Percentiles rank a stretch among this genome's conserved stretches.
Conservation (phyloP, 2,888 invertebrate genomes). For the Gordius sp. region DNA sequence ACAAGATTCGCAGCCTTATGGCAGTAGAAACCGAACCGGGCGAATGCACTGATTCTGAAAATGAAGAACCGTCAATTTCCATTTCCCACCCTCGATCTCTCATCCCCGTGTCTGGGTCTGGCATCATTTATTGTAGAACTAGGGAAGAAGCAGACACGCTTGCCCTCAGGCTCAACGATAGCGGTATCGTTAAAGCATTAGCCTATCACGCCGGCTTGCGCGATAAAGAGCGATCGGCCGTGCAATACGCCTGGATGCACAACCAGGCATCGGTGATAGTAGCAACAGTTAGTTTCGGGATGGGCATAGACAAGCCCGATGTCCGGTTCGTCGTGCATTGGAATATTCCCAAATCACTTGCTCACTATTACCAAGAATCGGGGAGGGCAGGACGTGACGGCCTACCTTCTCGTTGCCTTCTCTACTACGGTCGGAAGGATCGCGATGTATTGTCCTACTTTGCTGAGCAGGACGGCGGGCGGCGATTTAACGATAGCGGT, state of each 20-base stretch:
- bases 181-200: constrained; percentile 27
- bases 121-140: constrained; percentile 78
- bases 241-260: constrained; percentile 69
- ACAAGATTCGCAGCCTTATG: too few species aligned
- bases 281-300: constrained; percentile 91
- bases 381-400: constrained; percentile 88
- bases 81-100: too few species aligned
- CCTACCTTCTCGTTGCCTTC: constrained; percentile 55
- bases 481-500: constrained; percentile 21
- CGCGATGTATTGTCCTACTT: constrained; percentile 54
- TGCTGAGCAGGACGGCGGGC: constrained; percentile 38
- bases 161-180: constrained; percentile 43
- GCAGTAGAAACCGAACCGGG: too few species aligned
- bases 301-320: constrained; percentile 87
- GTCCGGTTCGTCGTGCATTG: constrained; percentile 84
- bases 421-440: constrained; percentile 60
- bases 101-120: too few species aligned
- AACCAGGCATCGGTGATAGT: constrained; percentile 66
- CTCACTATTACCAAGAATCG: constrained; percentile 82
- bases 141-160: constrained; percentile 63
- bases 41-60: too few species aligned
- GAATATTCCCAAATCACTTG: constrained; percentile 75
- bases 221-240: constrained; percentile 39
- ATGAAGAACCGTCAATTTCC: too few species aligned
- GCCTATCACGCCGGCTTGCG: constrained; percentile 56